Evolutionary conservation across 2,888 invertebrate genomes (phyloP), one percentile per base, ranked within the genome.

Genomic region (Pyrgus malvae): DNA sequence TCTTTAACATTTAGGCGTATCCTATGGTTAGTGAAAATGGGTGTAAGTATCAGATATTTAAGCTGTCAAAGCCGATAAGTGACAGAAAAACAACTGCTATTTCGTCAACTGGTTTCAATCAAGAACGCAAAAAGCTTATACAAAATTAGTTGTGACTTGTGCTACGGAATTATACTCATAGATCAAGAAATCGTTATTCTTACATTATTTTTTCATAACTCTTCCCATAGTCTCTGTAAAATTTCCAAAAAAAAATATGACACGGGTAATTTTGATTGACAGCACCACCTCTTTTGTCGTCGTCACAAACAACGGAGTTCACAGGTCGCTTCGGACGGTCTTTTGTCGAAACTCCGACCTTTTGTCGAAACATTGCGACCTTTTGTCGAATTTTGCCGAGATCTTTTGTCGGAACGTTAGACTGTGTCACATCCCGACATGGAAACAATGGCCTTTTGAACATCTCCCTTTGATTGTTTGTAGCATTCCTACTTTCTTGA

Each of bases 391-490:
- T 17, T 11, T 21, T 31, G 53, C 38, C 35, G 31, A 29, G 21
- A 31, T 46, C 40, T 54, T 54, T 54, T 46, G 54, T 54, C 54
- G 46, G 33, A 55, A 48, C 16, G 25, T 29, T 40, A 48, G 38
- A 49, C 38, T 33, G 42, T 58, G 67, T 62, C 66, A 66, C 56
- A 55, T 59, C 62, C 59, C 63, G 64, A 67, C 58, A 56, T 8
- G 60, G 59, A 67, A 59, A 67, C 66, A 67, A 67, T 44, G 49
- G 53, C 4, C 50, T 44, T 57, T 61, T 65, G 61, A 61, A 57
- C 53, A 55, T 56, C 48, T 56, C 57, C 53, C 54, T 62, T 56
- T 50, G 54, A 50, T 41, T n/a, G n/a, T 55, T 41, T 56, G 59
- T 59, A 58, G 48, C 56, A 50, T 55, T 59, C 51, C 58, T 42